Conservation (phyloP, 2,888 invertebrate genomes). For the Volucella inflata region DNA sequence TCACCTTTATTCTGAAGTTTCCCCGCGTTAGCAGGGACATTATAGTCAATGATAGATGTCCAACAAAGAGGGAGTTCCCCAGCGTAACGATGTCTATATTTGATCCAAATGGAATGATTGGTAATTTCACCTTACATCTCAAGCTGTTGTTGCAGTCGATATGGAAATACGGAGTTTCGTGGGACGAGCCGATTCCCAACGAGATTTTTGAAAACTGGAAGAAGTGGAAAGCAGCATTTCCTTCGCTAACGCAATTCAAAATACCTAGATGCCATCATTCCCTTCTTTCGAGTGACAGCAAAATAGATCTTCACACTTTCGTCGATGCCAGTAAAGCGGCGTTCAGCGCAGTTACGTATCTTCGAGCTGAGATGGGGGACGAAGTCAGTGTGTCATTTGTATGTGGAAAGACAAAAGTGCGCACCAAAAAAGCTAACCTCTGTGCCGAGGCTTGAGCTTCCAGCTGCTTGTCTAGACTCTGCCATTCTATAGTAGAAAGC, state of each 20-base stretch:
- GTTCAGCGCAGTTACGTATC: constrained; percentile 25
- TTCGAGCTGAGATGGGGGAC: too few species aligned
- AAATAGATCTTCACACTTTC: constrained; percentile 1
- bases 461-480: constrained; percentile 33
- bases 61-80: constrained; percentile 15
- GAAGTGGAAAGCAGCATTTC: constrained; percentile 6
- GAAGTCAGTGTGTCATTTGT: too few species aligned
- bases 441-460: constrained; percentile 41
- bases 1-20: constrained; percentile 4
- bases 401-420: constrained; percentile 20
- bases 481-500: neutral
- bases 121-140: constrained; percentile 5
- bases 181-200: neutral
- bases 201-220: neutral
- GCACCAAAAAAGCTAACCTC: constrained; percentile 29
- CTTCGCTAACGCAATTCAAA: neutral
- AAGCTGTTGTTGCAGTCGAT: constrained; percentile 25
- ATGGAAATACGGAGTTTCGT: constrained; percentile 3
- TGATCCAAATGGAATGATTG: constrained; percentile 14
- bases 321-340: constrained; percentile 24
- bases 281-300: neutral
- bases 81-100: constrained; percentile 20
- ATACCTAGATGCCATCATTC: too few species aligned
- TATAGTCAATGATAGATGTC: neutral
- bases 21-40: neutral